Evolutionary conservation across 1,140 invertebrate species (phyloP), one percentile per base, ranked within the genome.

Genomic region (Anastrepha ludens): DNA sequence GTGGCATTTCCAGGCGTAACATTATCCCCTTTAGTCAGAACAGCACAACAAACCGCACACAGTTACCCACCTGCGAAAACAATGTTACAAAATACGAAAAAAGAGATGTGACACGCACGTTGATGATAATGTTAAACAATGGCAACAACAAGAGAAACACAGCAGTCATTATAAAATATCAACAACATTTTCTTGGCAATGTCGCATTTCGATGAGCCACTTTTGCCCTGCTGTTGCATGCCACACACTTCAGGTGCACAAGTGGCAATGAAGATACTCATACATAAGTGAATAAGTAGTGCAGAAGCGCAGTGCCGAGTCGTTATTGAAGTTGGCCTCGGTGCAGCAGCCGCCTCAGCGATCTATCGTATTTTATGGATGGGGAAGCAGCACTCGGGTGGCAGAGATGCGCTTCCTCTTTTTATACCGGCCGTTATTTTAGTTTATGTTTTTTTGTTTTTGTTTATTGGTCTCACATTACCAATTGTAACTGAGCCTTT

Each of bases 211-310:
- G 67, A 74, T 74, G 67, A 74, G 67, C 67, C 67, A 74, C 67
- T 74, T 47, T 47, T 74, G 41, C 17, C 13, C 47, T 81, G 44
- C 55, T 81, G 47, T 11, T 55, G 74, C 74, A 55, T 55, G 20
- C 74, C 74, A 81, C 44, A 55, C 74, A 81, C 74, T 81, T 55
- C 74, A 81, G 74, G 47, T 81, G 17, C 74, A 81, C 74, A 55
- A 74, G 67, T 74, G 67, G 67, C 67, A 44, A 44, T 74, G 39
- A 74, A 55, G 74, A 55, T 81, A 47, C 74, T 55, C 11, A 55
- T 20, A 81, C 41, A 81, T 81, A 81, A 81, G 74, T 81, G 74
- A 50, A 81, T 81, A 81, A 55, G 74, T 81, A 81, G 74, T 81
- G n/a, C 74, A 81, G 17, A 81, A 55, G 47, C 20, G 41, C 11